Evolutionary conservation across 2,113 vertebrate genomes (phyloP).

Genomic region (Corythaixoides concolor): DNA sequence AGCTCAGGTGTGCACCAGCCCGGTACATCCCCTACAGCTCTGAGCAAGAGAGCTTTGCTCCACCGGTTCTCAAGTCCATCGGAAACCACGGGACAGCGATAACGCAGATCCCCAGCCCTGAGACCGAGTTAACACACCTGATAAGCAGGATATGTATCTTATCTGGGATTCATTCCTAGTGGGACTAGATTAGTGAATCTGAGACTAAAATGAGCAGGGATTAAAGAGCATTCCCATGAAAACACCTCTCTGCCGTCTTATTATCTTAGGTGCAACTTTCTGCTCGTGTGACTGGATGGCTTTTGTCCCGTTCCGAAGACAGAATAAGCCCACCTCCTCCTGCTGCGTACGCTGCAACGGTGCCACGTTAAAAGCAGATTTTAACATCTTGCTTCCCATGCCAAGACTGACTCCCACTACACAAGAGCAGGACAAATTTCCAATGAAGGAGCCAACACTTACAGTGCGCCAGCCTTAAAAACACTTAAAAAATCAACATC

Average conservation of each 20-base stretch:
- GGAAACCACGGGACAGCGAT: not conserved
- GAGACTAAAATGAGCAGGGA: not conserved
- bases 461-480: not conserved
- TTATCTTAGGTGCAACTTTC: not conserved
- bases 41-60: not conserved
- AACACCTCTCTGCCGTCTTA: not conserved
- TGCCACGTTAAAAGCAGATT: not conserved
- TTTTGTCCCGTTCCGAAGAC: not conserved
- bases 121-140: not conserved
- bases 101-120: not conserved
- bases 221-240: not conserved
- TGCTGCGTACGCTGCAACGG: no score
- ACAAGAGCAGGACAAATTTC: not conserved
- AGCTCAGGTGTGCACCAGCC: not conserved
- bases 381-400: not conserved
- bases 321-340: not conserved
- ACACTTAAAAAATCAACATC: not conserved
- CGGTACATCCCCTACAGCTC: not conserved
- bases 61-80: not conserved
- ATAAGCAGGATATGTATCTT: not conserved
- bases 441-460: not conserved
- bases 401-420: not conserved
- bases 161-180: not conserved
- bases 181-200: not conserved
- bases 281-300: rapidly evolving